A percentile compares a stretch with the other conserved stretches of the same genome.
Evolutionary conservation across 1,140 invertebrate genomes (phyloP).

Genomic region (Oncopodura yosiiana): DNA sequence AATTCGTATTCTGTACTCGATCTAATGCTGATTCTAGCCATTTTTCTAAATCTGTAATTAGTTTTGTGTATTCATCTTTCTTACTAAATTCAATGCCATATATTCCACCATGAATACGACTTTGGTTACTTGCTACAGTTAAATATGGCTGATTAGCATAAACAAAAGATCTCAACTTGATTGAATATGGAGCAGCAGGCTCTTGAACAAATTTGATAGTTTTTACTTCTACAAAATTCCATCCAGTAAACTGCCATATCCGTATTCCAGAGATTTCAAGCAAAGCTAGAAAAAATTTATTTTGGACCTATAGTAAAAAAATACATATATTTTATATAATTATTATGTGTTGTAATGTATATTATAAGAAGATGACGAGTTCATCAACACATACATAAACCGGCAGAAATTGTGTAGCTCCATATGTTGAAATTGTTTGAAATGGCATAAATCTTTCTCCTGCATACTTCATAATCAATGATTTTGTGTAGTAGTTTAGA

Average conservation of each 20-base stretch:
- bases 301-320: conserved; percentile 10
- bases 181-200: neutral
- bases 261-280: conserved; percentile 23
- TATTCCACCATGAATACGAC: conserved; percentile 7
- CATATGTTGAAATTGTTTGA: conserved; percentile 38
- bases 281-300: conserved; percentile 34
- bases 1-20: neutral
- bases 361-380: neutral
- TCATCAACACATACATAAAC: conserved; percentile 14
- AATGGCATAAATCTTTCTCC: conserved; percentile 41
- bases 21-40: conserved; percentile 5
- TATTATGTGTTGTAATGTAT: neutral
- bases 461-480: conserved; percentile 40
- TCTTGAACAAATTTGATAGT: neutral
- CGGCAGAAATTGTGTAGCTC: conserved; percentile 34
- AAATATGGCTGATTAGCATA: conserved; percentile 14
- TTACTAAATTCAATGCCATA: conserved; percentile 18
- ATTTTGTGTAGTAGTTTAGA: conserved; percentile 24
- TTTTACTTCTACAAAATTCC: conserved; percentile 38
- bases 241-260: conserved; percentile 43
- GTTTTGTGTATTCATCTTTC: conserved; percentile 9
- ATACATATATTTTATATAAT: neutral
- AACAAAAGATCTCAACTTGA: conserved; percentile 10
- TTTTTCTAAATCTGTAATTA: conserved; percentile 3
- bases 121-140: conserved; percentile 10